Base-by-base conservation (phyloP, 2,888 invertebrate genomes). In the Amblyteles armatorius region DNA sequence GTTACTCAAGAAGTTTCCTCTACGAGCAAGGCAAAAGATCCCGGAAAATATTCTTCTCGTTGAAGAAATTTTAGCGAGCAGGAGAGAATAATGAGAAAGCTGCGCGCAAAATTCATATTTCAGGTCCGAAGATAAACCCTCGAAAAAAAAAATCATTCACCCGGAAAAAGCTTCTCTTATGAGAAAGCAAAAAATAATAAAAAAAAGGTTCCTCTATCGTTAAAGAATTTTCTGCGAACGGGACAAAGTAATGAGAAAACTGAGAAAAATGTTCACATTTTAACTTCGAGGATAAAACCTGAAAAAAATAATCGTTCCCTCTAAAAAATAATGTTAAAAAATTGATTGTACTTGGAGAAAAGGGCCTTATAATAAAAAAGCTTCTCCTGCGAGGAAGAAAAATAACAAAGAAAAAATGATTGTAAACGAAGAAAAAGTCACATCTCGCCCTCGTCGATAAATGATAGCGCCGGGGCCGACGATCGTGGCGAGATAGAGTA, bases 361-460 rank as follows among this genome's bases (percentile, higher is more conserved):
- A 2, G 11, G 11, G 40, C 40, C 11, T 40, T 3, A 40, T 2
- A 40, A 40, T 16, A 48, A 48, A 16, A 48, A 48, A 48, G 13
- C 3, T 16, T 48, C 4, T 11, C 16, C 16, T 0, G 1, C 1
- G 16, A 16, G 44, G 44, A 48, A 48, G 4, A 16, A 44, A 13
- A 4, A 7, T 55, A 57, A 57, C 2, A 69, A 55, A 16, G 9
- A 29, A 63, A 44, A 6, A 11, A 36, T 3, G 16, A 26, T 77
- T 26, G 7, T 22, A 40, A 29, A 55, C 2, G 40, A 40, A 26
- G 9, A 19, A 77, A 36, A 52, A 19, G 52, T 78, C 71, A 44
- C 50, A 36, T 72, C 63, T 65, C 79, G 55, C 81, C 79, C 71
- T 76, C 65, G 52, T 79, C 68, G 77, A 85, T 85, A 76, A 52